Evolutionary conservation across 2,113 vertebrate species (phyloP), one percentile per base, ranked within the genome.

Genomic region (Dendrocopos noguchii): DNA sequence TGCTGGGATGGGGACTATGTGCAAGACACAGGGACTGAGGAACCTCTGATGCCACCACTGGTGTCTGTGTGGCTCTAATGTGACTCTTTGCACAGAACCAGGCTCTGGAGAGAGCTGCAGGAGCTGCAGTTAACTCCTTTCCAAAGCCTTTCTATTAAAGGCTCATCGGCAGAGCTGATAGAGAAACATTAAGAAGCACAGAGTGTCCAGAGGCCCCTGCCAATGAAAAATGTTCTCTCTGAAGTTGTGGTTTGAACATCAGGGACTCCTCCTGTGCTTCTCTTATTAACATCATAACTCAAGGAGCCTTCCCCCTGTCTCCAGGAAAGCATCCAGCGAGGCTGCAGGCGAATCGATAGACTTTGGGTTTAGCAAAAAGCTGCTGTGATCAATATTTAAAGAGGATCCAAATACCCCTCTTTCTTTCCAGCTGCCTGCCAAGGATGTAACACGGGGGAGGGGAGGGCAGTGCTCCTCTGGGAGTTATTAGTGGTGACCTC

Each of bases 361-460:
- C 96, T 97, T 96, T 91, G 92, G 95, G 84, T 97, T 96, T 95
- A 96, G 94, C 82, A 87, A 96, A 81, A 88, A 80, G 31, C 46
- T 50, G 84, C 93, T 91, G 73, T 95, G 97, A 98, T 98, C 97
- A 97, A 98, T 97, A 97, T 97, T 97, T 97, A 97, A 97, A 96
- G 77, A 97, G 95, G 86, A 94, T 95, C 95, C 97, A 97, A 85
- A 93, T 24, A 56, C 15, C 39, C 72, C 84, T 92, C 87, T 89
- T 63, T 80, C 70, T 71, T 96, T 79, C 88, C 97, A 94, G 94
- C 92, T 93, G 96, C 91, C 94, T 92, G 85, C 84, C 78, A 81
- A 75, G 93, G 94, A 90, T 79, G 94, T 72, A 88, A 16, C 12
- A 8, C 65, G 42, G 65, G 63, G 71, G 25, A 20, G 50, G 60